A percentile compares a stretch with the other conserved stretches of the same genome.
phyloP scores from a whole-genome alignment of 2,888 invertebrate species.

The Chrysotoxum bicinctum region DNA sequence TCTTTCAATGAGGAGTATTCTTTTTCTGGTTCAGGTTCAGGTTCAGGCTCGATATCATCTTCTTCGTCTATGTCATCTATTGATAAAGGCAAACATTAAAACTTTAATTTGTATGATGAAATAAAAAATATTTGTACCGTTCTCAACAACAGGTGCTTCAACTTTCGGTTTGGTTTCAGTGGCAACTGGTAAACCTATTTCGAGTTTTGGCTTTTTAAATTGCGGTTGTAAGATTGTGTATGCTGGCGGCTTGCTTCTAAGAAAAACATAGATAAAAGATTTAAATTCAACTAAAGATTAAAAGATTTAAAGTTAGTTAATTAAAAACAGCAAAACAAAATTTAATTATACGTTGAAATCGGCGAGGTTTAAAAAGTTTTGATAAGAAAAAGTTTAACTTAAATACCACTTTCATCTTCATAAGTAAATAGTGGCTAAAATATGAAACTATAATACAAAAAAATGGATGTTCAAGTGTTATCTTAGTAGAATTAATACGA shows the following conservation, averaged over 20 bases:
- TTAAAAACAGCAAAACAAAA: too few relatives aligned
- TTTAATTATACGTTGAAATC: too few relatives aligned
- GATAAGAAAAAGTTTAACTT: too few relatives aligned
- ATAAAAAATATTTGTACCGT: slow-evolving; percentile 73
- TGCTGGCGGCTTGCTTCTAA: slow-evolving; percentile 74
- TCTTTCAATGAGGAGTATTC: slow-evolving; percentile 84
- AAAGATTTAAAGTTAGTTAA: too few relatives aligned
- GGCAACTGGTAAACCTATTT: slow-evolving; percentile 76
- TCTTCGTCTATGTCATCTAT: slow-evolving; percentile 79
- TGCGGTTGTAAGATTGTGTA: slow-evolving; percentile 77
- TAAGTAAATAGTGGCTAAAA: too few relatives aligned
- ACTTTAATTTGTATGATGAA: neutral
- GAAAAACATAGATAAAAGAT: neutral
- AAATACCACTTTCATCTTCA: too few relatives aligned
- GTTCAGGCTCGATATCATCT: slow-evolving; percentile 79
- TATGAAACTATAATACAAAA: too few relatives aligned
- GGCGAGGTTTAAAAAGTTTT: too few relatives aligned
- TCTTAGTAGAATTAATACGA: too few relatives aligned
- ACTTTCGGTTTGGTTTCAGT: slow-evolving; percentile 74
- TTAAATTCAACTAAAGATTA: too few relatives aligned
- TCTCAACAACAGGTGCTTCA: slow-evolving; percentile 75
- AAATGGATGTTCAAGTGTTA: too few relatives aligned
- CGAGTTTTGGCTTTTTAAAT: slow-evolving; percentile 77
- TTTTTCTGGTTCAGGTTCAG: slow-evolving; percentile 80
- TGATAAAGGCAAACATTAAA: neutral